Conservation (phyloP, 2,888 invertebrate genomes). For the Dasypolia templi region DNA sequence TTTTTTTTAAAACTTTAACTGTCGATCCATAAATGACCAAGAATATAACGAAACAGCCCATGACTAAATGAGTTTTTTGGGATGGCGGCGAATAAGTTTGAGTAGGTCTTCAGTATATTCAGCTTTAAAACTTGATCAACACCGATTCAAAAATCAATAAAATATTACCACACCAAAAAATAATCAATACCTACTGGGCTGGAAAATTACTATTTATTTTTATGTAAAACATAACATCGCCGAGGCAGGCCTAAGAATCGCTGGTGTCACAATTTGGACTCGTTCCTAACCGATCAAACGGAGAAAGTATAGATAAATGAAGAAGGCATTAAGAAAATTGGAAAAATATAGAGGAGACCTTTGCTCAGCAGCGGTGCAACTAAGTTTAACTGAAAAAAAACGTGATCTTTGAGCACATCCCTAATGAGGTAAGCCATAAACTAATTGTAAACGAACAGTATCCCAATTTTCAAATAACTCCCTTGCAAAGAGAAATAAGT, state of each 20-base stretch:
- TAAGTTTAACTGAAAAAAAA: no score
- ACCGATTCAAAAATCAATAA: conserved; percentile 3
- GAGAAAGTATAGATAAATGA: no score
- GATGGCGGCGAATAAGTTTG: conserved; percentile 22
- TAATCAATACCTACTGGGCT: background rate
- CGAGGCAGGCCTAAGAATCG: no score
- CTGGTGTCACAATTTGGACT: no score
- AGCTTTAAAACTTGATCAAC: no score
- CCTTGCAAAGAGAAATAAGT: background rate
- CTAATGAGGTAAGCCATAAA: background rate
- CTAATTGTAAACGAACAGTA: background rate
- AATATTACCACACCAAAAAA: conserved; percentile 3
- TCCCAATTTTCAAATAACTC: background rate
- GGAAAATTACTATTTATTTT: background rate
- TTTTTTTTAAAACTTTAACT: conserved; percentile 8
- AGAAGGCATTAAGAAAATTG: no score
- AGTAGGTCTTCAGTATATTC: no score
- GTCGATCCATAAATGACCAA: background rate
- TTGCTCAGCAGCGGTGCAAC: no score
- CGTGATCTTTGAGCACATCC: background rate
- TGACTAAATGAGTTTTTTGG: conserved; percentile 27
- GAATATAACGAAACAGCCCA: conserved; percentile 15
- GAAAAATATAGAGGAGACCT: no score
- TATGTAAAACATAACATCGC: no score
- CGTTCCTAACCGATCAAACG: no score